Base-by-base conservation (phyloP, 1,140 invertebrate genomes). In the Lasaia peninsularis region DNA sequence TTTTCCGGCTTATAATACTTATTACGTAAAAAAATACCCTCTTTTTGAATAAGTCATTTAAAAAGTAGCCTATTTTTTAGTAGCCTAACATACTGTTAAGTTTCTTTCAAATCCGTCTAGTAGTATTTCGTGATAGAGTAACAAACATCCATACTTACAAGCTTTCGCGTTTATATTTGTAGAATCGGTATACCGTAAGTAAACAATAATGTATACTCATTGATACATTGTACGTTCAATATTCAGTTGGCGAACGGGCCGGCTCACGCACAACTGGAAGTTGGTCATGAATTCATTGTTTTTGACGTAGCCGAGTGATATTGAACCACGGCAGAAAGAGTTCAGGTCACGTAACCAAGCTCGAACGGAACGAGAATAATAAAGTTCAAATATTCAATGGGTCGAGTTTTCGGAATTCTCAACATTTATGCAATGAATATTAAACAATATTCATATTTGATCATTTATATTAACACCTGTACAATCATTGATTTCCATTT, bases 281-380 rank as follows among this genome's bases (percentile, higher is more conserved):
- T 80, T 78, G 80, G 74, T 85, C 79, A 71, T 88, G 80, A 80
- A 86, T 86, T 86, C 75, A 86, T 88, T 86, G 82, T 88, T 86
- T 85, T 79, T 80, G 75, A 84, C 72, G 77, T 73, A 74, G 75
- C 73, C 71, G 75, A 80, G 78, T 80, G 79, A 77, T 84, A 85
- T 80, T 80, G 73, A 78, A 81, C 77, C 73, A 78, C 74, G 75
- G 77, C 78, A 82, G 73, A 79, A 85, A 85, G 78, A 78, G 78
- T 81, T 83, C 77, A 81, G 76, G 75, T 80, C 85, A 88, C 85
- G 85, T 88, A 74, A 75, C 73, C 60, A 68, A 72, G 66, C 68
- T 60, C 62, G 70, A 62, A 84, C 80, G 73, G 52, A 20, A 52
- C 37, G 62, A 59, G 81, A 87, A 87, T 87, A 84, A 68, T 84